Evolutionary conservation across 2,888 invertebrate genomes (phyloP), one percentile per base, ranked within the genome.

Genomic region (Polylopha cassiicola): DNA sequence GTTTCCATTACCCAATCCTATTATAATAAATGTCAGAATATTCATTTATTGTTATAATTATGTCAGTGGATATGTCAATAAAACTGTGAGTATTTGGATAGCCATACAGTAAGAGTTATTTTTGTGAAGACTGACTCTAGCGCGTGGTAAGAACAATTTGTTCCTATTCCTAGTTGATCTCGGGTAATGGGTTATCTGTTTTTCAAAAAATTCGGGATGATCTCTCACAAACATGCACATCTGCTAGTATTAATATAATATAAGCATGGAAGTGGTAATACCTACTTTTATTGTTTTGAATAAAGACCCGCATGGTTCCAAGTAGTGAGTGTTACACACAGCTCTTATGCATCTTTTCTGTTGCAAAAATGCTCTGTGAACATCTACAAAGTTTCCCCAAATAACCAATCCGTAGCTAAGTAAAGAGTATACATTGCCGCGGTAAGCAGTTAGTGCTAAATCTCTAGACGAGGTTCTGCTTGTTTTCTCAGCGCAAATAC

Each of bases 81-180:
- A n/a, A n/a, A n/a, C n/a, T n/a, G n/a, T n/a, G n/a, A n/a, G n/a
- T n/a, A n/a, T 11, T 23, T 23, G 10, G 7, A 23, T 23, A 3
- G n/a, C n/a, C n/a, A n/a, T 23, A 3, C 13, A 11, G 13, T 6
- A 23, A 3, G 28, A 9, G 4, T 17, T 28, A 6, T 28, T 28
- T 2, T 28, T 17, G 4, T 7, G 18, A 6, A 28, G 10, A 28
- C 18, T 16, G 9, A 11, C 9, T 10, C 13, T 24, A 13, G 11
- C 3, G 6, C 4, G 24, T 13, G 24, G 24, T 8, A 24, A 13
- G 13, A 13, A 24, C 13, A 24, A 11, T 24, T 24, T 24, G 6
- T 28, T 16, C n/a, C n/a, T 8, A 28, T 15, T 22, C 28, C n/a
- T 28, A 4, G 17, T 28, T 18, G 28, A 28, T n/a, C 28, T 17